phyloP scores from a whole-genome alignment of 2,797 vertebrate species.

The Scarus forsteni region DNA sequence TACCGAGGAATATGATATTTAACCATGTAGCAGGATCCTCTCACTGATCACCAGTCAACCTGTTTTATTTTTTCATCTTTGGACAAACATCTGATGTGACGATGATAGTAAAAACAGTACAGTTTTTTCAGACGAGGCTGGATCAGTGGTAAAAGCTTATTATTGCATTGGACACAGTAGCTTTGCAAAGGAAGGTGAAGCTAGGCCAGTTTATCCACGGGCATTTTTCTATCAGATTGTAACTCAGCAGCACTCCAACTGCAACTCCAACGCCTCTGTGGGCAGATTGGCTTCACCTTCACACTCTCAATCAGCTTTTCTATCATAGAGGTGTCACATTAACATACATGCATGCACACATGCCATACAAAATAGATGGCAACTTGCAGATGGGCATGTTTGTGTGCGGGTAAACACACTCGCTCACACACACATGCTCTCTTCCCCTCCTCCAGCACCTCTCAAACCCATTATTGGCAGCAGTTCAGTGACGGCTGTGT shows the following conservation, averaged over 20 bases:
- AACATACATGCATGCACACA: conserved; percentile 79
- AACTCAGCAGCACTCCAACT: conserved; percentile 68
- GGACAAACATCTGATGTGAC: conserved; percentile 35
- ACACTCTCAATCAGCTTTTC: conserved; percentile 81
- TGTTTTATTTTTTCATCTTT: conserved; percentile 20
- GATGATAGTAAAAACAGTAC: conserved; percentile 35
- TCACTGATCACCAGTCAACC: conserved; percentile 21
- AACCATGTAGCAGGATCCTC: background rate
- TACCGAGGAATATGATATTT: background rate
- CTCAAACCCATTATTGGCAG: conserved; percentile 85
- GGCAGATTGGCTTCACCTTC: conserved; percentile 80
- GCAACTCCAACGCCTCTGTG: conserved; percentile 69
- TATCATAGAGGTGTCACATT: conserved; percentile 80
- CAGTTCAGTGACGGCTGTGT: conserved; percentile 84
- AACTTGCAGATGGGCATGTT: conserved; percentile 79
- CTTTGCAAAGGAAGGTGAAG: conserved; percentile 61
- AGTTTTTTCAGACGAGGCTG: conserved; percentile 21
- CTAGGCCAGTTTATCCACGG: conserved; percentile 64
- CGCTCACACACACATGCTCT: conserved; percentile 50
- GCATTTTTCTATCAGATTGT: conserved; percentile 70
- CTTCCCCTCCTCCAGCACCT: conserved; percentile 80
- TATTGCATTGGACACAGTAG: conserved; percentile 59
- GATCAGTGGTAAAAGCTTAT: conserved; percentile 48
- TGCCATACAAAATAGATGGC: conserved; percentile 79
- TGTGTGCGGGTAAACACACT: conserved; percentile 70